Evolutionary conservation across 1,140 invertebrate species (phyloP), one percentile per base, ranked within the genome.

Genomic region (Pristionchus pacificus): DNA sequence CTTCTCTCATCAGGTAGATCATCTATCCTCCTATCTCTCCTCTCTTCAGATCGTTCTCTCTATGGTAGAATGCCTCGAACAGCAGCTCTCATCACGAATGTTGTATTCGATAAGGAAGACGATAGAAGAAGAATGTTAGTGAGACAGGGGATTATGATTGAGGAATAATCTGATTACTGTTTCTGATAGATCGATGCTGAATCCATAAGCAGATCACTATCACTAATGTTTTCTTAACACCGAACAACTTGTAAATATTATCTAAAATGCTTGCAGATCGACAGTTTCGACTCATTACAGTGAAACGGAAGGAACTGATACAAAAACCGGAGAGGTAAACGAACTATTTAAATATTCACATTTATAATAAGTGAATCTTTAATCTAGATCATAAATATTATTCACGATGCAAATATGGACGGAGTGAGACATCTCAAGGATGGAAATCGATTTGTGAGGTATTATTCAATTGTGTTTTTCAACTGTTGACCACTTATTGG

Each of bases 361-460:
- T 10, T 19, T 49, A 19, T 49, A 49, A 19, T 49, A 6, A 49
- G 19, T 49, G n/a, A n/a, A 49, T 49, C 6, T 49, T 49, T 13
- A 58, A 62, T 31, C 68, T n/a, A 64, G 29, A 33, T 75, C 49
- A 25, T 74, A 25, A 65, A 68, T 29, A 76, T 76, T 30, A 68
- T 75, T 58, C 60, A 72, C 60, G 74, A 75, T 24, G 71, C 74
- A 1, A 75, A 75, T 38, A 75, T 75, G 74, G 74, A 75, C 49
- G 74, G 74, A 63, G 74, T 75, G 0, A 28, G 73, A 30, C 74
- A 75, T 66, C n/a, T 75, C 27, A 65, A 63, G 31, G 62, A 65
- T 10, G 31, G 33, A 55, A 74, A 67, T 69, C 33, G 60, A 57
- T 60, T 58, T 19, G 64, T 71, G 1, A 61, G 74, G 74, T 65